Evolutionary conservation across 1,140 invertebrate species (phyloP).

Genomic region (Cydia amplana): DNA sequence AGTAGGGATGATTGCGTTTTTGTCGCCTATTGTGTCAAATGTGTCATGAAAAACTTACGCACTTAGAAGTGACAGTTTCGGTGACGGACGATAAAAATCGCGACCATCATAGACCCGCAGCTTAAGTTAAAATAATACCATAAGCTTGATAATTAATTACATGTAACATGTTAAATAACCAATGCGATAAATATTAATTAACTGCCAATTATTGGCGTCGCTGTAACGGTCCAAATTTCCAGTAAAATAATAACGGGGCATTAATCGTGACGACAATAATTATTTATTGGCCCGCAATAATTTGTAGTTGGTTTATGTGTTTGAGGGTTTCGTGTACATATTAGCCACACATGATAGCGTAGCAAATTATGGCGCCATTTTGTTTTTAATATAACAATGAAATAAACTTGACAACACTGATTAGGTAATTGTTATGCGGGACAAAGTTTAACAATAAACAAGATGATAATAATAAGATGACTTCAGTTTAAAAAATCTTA

Average conservation of each 20-base stretch:
- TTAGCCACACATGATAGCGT: background rate
- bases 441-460: no score
- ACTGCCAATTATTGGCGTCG: conserved; percentile 11
- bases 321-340: background rate
- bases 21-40: background rate
- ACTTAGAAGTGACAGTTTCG: no score
- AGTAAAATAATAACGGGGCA: conserved; percentile 6
- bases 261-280: conserved; percentile 10
- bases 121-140: no score
- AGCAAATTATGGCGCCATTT: background rate
- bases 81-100: no score
- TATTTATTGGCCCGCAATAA: conserved; percentile 25
- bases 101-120: no score
- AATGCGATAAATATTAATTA: conserved; percentile 14
- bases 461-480: no score
- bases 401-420: no score
- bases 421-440: no score
- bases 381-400: no score
- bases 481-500: no score
- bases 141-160: background rate
- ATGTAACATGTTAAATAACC: background rate
- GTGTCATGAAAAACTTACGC: background rate
- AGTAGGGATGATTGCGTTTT: background rate
- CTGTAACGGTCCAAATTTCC: background rate
- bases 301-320: background rate